Evolutionary conservation across 2,888 invertebrate genomes (phyloP).

Genomic region (Epiblema foenella): DNA sequence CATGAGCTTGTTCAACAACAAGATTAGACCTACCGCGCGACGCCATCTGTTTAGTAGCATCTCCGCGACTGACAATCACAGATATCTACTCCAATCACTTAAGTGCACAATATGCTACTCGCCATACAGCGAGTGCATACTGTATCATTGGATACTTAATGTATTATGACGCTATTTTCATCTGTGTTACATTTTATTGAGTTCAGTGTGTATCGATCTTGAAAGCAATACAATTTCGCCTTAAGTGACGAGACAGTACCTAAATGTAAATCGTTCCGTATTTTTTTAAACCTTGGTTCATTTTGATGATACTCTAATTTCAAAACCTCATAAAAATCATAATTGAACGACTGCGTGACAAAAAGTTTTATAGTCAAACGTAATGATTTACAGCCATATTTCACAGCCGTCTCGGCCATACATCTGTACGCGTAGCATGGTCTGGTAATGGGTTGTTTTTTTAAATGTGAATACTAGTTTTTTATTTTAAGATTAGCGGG

Average conservation of each 20-base stretch:
- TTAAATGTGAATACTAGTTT: slow-evolving; percentile 31
- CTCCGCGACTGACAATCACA: slow-evolving; percentile 71
- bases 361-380: slow-evolving; percentile 73
- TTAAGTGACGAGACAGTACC: not conserved
- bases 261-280: slow-evolving; percentile 8
- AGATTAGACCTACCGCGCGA: slow-evolving; percentile 71
- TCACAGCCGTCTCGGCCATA: slow-evolving; percentile 59
- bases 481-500: slow-evolving; percentile 21
- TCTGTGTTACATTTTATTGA: slow-evolving; percentile 12
- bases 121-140: slow-evolving; percentile 13
- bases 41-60: slow-evolving; percentile 82
- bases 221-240: not conserved
- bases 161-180: slow-evolving; percentile 18
- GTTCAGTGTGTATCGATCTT: not conserved
- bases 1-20: slow-evolving; percentile 57
- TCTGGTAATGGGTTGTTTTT: slow-evolving; percentile 44
- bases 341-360: slow-evolving; percentile 59
- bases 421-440: slow-evolving; percentile 45
- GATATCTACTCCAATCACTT: slow-evolving; percentile 62
- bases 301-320: slow-evolving; percentile 47
- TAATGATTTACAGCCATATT: slow-evolving; percentile 76
- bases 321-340: slow-evolving; percentile 52
- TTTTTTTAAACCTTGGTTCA: slow-evolving; percentile 13
- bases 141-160: not conserved
- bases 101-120: slow-evolving; percentile 54